Base-by-base conservation (phyloP, 2,888 invertebrate genomes). In the Campoletis raptor region DNA sequence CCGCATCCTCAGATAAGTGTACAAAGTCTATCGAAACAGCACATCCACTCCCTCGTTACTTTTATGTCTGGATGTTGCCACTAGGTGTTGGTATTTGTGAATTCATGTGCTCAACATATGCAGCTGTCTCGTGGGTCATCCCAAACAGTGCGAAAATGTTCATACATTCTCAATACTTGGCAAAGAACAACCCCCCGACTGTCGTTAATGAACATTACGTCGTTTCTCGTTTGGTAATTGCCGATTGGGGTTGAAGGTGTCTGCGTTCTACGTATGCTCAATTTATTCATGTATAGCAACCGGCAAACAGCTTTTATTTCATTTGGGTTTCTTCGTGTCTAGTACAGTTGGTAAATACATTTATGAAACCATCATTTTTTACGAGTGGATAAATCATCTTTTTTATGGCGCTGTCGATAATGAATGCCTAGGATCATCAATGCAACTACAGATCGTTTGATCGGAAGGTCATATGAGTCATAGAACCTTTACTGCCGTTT, bases 201-300 rank as follows among this genome's bases (percentile, higher is more conserved):
- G 15, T 36, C 66, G 61, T 80, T 48, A 66, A 80, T 36, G 66
- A 73, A 81, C 73, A 24, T 73, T 54, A 66, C 66, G 24, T 9
- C 30, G 30, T 18, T n/a, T 24, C 45, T 30, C 12, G 8, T 45
- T 30, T 2, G 9, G 52, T 24, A 54, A 73, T 54, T 24, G 30
- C 40, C 76, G 9, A 64, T 48, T 24, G 18, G 61, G 64, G 30
- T 37, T n/a, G 69, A 52, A 40, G 61, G 24, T 37, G 30, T n/a
- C 24, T 36, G 37, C 15, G 12, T 24, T 18, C 37, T 24, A 4
- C 30, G 30, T 48, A 61, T 45, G 57, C n/a, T 64, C 64, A 21
- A 80, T 80, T 61, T 45, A 61, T 42, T 54, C n/a, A 66, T 37
- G 8, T 36, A 64, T n/a, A n/a, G n/a, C 30, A 37, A 15, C 37